Base-by-base conservation (phyloP, 2,797 vertebrate species). In the Spheniscus humboldti region DNA sequence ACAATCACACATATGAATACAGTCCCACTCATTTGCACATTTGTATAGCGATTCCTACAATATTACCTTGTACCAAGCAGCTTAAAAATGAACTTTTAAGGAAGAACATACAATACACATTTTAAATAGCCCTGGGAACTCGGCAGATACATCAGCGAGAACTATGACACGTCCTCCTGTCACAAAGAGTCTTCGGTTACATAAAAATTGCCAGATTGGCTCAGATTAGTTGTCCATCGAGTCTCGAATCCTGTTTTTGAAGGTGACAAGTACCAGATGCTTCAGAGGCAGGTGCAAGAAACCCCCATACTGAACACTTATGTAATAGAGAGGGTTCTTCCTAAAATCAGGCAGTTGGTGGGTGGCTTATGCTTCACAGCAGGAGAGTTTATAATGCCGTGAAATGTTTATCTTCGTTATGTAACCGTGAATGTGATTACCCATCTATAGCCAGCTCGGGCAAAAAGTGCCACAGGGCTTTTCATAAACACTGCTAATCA, bases 211-310 rank as follows among this genome's bases (percentile, higher is more conserved):
- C 59, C 91, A 95, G 86, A 90, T 94, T 95, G 91, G 59, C 59
- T 97, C 84, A 91, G 75, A 94, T 78, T 86, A 86, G 79, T 56
- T 96, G 94, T 97, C 96, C 96, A 92, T 81, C 17, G 56, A 96
- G 79, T 71, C 94, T 95, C 7, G 4, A 93, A 95, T 94, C 73
- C 89, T 95, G 87, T 73, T 96, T 93, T 80, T 94, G 94, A 96
- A 97, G 95, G 97, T 96, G 97, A 97, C 97, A 97, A 97, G 94
- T 94, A 97, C 95, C 97, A 97, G 97, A 97, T 97, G 97, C 97
- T 97, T 97, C 95, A 97, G 97, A 97, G 95, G 97, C 96, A 97
- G 96, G 97, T 97, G 95, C 79, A 96, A 97, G 96, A 97, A 97
- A 96, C 97, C 96, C 95, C 96, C 96, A 92, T 96, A 96, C 86